phyloP scores from a whole-genome alignment of 2,888 invertebrate genomes.

The Scaptomyza caliginosa region DNA sequence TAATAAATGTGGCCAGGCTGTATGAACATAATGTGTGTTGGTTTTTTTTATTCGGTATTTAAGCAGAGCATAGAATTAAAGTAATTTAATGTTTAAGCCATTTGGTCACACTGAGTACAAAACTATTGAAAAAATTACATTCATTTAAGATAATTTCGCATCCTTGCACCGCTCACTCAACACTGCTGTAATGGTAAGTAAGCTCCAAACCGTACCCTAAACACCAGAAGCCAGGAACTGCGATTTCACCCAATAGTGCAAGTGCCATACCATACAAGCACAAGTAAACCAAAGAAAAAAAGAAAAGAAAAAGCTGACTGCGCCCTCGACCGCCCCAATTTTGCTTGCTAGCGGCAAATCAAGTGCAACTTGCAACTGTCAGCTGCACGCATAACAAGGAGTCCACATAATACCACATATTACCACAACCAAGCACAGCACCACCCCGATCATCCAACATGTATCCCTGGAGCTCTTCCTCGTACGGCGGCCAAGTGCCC shows the following conservation, averaged over 20 bases:
- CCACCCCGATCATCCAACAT: slow-evolving; percentile 53
- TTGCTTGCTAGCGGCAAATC: slow-evolving; percentile 46
- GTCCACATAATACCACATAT: slow-evolving; percentile 26
- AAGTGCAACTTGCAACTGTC: slow-evolving; percentile 21
- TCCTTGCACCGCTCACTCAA: slow-evolving; percentile 56
- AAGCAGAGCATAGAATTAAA: not conserved
- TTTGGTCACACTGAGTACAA: slow-evolving; percentile 39
- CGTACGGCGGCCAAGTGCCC: slow-evolving; percentile 76
- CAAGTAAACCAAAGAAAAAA: slow-evolving; percentile 19
- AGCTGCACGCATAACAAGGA: slow-evolving; percentile 25
- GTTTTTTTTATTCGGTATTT: slow-evolving; percentile 13
- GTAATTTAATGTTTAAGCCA: not conserved
- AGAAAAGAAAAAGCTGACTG: slow-evolving; percentile 56
- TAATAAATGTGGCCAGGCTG: slow-evolving; percentile 10
- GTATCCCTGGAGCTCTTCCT: slow-evolving; percentile 84
- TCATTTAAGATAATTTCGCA: slow-evolving; percentile 53
- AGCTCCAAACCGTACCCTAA: slow-evolving; percentile 24
- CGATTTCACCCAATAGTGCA: slow-evolving; percentile 21
- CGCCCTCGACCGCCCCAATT: slow-evolving; percentile 43
- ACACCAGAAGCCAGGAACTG: slow-evolving; percentile 38
- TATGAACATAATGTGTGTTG: not conserved
- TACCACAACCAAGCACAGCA: slow-evolving; percentile 20
- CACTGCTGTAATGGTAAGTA: slow-evolving; percentile 67
- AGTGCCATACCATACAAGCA: slow-evolving; percentile 16
- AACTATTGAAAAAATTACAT: slow-evolving; percentile 58